A percentile compares a stretch with the other conserved stretches of the same genome.
phyloP scores from a whole-genome alignment of 2,113 vertebrate genomes.

The Larimichthys polyactis region DNA sequence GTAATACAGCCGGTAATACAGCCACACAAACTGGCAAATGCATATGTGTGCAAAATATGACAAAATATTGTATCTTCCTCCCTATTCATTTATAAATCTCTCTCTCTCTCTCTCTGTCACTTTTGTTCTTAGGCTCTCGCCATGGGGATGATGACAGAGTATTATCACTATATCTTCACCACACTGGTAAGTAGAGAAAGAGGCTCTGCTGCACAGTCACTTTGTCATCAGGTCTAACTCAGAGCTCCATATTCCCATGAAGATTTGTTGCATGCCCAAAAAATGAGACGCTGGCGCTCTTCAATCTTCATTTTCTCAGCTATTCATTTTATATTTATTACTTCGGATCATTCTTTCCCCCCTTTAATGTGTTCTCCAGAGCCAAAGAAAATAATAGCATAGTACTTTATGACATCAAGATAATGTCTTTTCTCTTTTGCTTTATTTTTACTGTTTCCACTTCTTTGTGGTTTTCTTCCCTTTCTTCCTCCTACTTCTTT shows the following conservation, averaged over 20 bases:
- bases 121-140: conserved; percentile 90
- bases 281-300: background rate
- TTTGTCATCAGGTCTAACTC: conserved; percentile 47
- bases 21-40: conserved; percentile 28
- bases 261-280: conserved; percentile 36
- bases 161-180: conserved; percentile 99
- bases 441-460: background rate
- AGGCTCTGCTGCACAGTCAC: conserved; percentile 11
- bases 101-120: conserved; percentile 56
- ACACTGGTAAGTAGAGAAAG: conserved; percentile 92
- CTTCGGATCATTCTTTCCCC: conserved; percentile 9
- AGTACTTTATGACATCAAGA: conserved; percentile 23
- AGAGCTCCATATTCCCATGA: conserved; percentile 10
- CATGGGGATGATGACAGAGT: conserved; percentile 99
- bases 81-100: conserved; percentile 52
- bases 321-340: conserved; percentile 34
- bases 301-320: conserved; percentile 47
- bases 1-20: conserved; percentile 14
- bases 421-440: conserved; percentile 1
- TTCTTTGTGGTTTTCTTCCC: background rate
- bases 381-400: conserved; percentile 27
- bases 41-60: conserved; percentile 35
- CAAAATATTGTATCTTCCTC: conserved; percentile 41
- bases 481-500: background rate
- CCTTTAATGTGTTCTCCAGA: conserved; percentile 15